phyloP scores from a whole-genome alignment of 2,113 vertebrate genomes.

The Myocastor coypus region DNA sequence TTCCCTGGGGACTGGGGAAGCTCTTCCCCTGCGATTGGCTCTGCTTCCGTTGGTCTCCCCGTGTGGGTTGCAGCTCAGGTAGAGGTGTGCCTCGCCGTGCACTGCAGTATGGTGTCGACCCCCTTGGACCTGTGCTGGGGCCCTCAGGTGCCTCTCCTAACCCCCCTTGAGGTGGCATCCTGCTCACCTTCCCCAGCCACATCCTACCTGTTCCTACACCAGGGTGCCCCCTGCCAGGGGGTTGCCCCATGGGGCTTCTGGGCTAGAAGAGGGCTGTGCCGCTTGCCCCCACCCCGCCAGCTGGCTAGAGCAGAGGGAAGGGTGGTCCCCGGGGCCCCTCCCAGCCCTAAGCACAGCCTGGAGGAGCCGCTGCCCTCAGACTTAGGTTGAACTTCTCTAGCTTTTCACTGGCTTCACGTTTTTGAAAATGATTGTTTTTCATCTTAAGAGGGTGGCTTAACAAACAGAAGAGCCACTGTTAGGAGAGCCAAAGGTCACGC shows the following conservation, averaged over 20 bases:
- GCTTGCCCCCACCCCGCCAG: accelerated
- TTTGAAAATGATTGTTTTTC: constrained; percentile 36
- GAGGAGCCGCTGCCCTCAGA: background rate
- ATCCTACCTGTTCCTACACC: accelerated
- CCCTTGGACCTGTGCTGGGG: background rate
- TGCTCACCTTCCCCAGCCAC: accelerated
- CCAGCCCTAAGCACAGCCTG: background rate
- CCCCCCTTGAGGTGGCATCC: accelerated
- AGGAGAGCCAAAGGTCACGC: background rate
- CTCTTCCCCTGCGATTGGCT: background rate
- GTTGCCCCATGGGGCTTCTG: background rate
- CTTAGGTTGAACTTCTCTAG: background rate
- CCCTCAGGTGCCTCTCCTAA: background rate
- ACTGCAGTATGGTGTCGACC: background rate
- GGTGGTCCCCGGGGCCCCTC: background rate
- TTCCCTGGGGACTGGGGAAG: background rate
- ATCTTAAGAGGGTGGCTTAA: background rate
- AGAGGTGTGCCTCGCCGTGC: background rate
- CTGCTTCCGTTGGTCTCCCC: background rate
- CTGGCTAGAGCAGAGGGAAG: background rate
- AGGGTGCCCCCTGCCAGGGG: background rate
- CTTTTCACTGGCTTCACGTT: background rate
- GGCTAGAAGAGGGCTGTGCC: background rate
- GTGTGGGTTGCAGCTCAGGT: background rate
- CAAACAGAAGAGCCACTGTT: background rate